Conservation (phyloP, 2,797 vertebrate genomes). For the Leuciscus waleckii region DNA sequence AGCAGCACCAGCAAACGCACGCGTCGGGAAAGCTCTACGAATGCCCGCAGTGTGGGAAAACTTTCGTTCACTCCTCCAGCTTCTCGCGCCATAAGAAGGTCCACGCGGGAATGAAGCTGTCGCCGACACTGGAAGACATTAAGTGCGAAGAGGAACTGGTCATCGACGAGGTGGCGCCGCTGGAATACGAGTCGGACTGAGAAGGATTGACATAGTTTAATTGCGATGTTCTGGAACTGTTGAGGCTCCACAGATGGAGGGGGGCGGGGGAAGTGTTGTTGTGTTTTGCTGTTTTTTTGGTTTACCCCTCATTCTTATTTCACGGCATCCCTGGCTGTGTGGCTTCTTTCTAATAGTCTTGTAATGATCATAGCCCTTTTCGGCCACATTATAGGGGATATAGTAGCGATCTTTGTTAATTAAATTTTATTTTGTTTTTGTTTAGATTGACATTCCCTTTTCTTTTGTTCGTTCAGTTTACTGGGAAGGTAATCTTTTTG, state of each 20-base stretch:
- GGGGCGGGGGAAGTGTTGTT: neutral
- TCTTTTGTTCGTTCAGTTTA: constrained; percentile 40
- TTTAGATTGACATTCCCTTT: constrained; percentile 53
- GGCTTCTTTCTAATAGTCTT: constrained; percentile 29
- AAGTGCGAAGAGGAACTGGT: constrained; percentile 60
- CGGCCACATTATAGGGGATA: constrained; percentile 16
- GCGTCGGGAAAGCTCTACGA: constrained; percentile 73
- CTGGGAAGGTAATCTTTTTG: constrained; percentile 44
- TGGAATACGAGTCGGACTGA: constrained; percentile 80
- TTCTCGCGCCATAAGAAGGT: constrained; percentile 80
- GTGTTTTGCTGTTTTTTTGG: neutral
- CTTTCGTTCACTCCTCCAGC: constrained; percentile 81
- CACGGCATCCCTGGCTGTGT: constrained; percentile 42
- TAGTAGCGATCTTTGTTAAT: constrained; percentile 29
- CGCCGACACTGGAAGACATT: constrained; percentile 48
- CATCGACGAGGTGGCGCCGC: constrained; percentile 74
- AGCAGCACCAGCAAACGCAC: constrained; percentile 71
- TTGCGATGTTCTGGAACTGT: constrained; percentile 5
- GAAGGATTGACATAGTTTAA: neutral
- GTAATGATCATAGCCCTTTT: constrained; percentile 13
- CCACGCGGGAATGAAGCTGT: constrained; percentile 71
- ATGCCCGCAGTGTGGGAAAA: constrained; percentile 77
- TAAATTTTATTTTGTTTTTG: constrained; percentile 35
- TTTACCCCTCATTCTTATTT: constrained; percentile 33
- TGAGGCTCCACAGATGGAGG: constrained; percentile 41